phyloP scores from a whole-genome alignment of 2,797 vertebrate genomes.

The Allobates femoralis region DNA sequence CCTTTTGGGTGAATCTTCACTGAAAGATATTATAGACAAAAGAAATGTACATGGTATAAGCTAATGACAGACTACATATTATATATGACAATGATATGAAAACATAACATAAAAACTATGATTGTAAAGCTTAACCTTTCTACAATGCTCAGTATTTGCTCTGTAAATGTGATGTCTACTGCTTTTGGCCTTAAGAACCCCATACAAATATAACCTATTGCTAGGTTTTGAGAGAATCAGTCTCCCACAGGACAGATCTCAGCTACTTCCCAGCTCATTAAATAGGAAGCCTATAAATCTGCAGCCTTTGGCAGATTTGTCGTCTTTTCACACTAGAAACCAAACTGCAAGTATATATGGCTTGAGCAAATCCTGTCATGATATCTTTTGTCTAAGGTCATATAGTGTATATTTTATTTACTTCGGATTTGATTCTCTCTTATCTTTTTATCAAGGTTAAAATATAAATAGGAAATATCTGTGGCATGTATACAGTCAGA shows the following conservation, averaged over 20 bases:
- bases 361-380: conserved; percentile 31
- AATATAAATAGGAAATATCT: neutral
- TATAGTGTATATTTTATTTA: neutral
- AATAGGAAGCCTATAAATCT: conserved; percentile 56
- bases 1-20: neutral
- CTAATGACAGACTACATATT: neutral
- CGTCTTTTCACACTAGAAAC: conserved; percentile 12
- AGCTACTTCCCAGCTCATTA: conserved; percentile 50
- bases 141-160: conserved; percentile 16
- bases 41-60: neutral
- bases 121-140: neutral
- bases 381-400: conserved; percentile 33
- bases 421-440: neutral
- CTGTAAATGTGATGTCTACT: neutral
- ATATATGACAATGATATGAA: neutral
- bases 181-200: conserved; percentile 24
- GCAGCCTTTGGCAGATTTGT: conserved; percentile 45
- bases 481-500: neutral
- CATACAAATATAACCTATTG: conserved; percentile 42
- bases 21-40: neutral
- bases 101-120: neutral
- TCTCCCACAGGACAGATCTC: conserved; percentile 43
- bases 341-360: conserved; percentile 25
- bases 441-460: neutral
- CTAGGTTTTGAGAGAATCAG: conserved; percentile 33